phyloP scores from a whole-genome alignment of 2,888 invertebrate species.

The Emmelina monodactyla region DNA sequence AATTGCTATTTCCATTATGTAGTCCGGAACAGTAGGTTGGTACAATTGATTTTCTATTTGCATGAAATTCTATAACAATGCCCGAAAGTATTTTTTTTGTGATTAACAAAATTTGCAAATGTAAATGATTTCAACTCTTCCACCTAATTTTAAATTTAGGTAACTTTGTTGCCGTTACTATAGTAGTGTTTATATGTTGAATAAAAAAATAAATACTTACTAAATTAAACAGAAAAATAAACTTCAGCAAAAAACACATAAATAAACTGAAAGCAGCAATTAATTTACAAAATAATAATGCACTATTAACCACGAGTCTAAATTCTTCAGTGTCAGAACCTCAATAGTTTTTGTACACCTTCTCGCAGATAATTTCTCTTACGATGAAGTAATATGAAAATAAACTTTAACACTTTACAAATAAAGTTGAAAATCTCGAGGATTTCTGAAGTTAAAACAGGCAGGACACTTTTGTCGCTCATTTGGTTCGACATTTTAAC shows the following conservation, averaged over 20 bases:
- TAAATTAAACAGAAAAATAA: too few species aligned
- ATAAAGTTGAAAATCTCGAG: background rate
- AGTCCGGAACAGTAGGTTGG: background rate
- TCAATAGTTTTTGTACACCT: slow-evolving; percentile 43
- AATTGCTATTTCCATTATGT: slow-evolving; percentile 1
- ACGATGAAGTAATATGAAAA: background rate
- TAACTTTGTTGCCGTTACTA: too few species aligned
- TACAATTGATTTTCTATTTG: too few species aligned
- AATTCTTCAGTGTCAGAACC: slow-evolving; percentile 34
- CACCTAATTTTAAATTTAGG: too few species aligned
- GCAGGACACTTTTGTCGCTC: background rate
- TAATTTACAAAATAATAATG: slow-evolving; percentile 8
- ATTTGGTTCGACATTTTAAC: background rate
- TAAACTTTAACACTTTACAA: background rate
- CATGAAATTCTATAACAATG: too few species aligned
- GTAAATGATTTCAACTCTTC: too few species aligned
- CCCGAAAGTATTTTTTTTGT: too few species aligned
- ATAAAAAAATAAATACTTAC: too few species aligned
- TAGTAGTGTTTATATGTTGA: too few species aligned
- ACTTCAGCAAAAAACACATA: too few species aligned
- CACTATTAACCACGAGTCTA: slow-evolving; percentile 23
- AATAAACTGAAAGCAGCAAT: too few species aligned
- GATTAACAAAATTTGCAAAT: too few species aligned
- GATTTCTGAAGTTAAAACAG: background rate
- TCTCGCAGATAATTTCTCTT: slow-evolving; percentile 38